These are phyloP conservation scores for Pseudobourletiella spinata DNA, from an alignment of 1,140 invertebrate genomes.

Conservation along the genomic window DNA sequence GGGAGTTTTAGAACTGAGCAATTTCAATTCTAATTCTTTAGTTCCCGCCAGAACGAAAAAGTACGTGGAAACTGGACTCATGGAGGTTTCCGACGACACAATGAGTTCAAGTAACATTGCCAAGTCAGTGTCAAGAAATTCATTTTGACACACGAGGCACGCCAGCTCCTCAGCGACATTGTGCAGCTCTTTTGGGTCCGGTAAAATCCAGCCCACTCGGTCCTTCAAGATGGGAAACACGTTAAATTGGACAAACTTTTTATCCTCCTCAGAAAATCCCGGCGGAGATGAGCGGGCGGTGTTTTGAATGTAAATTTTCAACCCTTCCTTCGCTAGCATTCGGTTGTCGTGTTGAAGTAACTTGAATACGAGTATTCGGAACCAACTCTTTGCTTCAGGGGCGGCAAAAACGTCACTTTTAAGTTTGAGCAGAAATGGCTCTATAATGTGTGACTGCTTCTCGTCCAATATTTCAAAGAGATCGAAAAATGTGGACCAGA, in stretches of 20 bases:
- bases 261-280: too few species aligned
- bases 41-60: neutral
- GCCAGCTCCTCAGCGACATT: neutral
- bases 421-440: slow-evolving; percentile 36
- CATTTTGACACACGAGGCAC: neutral
- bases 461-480: slow-evolving; percentile 38
- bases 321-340: slow-evolving; percentile 17
- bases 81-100: neutral
- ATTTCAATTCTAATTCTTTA: too few species aligned
- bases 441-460: slow-evolving; percentile 38
- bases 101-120: neutral
- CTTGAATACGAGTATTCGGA: slow-evolving; percentile 15
- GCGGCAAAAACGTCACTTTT: slow-evolving; percentile 12
- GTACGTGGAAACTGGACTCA: neutral
- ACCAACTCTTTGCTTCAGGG: slow-evolving; percentile 1
- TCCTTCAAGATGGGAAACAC: slow-evolving; percentile 9
- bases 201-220: slow-evolving; percentile 19
- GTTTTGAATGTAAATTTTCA: slow-evolving; percentile 6
- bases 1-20: too few species aligned
- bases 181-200: slow-evolving; percentile 10
- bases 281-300: too few species aligned
- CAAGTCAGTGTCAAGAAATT: neutral
- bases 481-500: slow-evolving; percentile 37
- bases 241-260: too few species aligned
- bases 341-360: slow-evolving; percentile 27